Conservation (phyloP, 2,113 vertebrate species). For the Danionella cerebrum region DNA sequence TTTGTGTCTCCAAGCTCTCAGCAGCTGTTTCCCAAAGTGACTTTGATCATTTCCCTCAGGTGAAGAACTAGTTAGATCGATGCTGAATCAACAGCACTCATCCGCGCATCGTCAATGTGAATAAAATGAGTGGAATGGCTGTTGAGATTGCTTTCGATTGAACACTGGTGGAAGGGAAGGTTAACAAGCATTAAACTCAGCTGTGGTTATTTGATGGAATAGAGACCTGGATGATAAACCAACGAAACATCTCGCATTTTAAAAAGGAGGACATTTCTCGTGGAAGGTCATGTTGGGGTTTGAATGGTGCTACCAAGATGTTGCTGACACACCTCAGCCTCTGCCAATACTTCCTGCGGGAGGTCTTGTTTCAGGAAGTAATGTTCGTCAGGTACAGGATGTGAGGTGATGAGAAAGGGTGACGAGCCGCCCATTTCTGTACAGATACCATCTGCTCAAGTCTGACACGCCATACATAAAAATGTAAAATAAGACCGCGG, state of each 20-base stretch:
- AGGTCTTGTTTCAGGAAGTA: conserved; percentile 20
- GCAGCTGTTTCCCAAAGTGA: neutral
- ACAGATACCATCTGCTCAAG: conserved; percentile 41
- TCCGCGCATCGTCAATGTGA: neutral
- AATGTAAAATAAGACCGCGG: conserved; percentile 26
- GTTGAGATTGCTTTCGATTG: conserved; percentile 16
- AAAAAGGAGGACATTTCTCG: neutral
- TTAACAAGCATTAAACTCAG: neutral
- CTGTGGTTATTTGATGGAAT: neutral
- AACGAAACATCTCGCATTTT: neutral
- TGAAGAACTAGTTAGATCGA: neutral
- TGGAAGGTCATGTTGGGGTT: conserved; percentile 1
- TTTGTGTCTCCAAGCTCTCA: neutral
- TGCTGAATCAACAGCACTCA: conserved; percentile 12
- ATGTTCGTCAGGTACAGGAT: conserved; percentile 26
- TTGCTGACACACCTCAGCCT: neutral
- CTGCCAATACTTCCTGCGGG: conserved; percentile 15
- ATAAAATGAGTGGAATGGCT: neutral
- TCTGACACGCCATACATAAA: conserved; percentile 30
- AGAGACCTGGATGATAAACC: neutral
- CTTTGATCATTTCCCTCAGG: conserved; percentile 10
- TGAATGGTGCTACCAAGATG: neutral
- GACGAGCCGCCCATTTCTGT: conserved; percentile 29
- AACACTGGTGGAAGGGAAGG: neutral
- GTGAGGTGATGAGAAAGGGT: conserved; percentile 24